Conservation (phyloP, 2,888 invertebrate genomes). For the Athalia circularis region DNA sequence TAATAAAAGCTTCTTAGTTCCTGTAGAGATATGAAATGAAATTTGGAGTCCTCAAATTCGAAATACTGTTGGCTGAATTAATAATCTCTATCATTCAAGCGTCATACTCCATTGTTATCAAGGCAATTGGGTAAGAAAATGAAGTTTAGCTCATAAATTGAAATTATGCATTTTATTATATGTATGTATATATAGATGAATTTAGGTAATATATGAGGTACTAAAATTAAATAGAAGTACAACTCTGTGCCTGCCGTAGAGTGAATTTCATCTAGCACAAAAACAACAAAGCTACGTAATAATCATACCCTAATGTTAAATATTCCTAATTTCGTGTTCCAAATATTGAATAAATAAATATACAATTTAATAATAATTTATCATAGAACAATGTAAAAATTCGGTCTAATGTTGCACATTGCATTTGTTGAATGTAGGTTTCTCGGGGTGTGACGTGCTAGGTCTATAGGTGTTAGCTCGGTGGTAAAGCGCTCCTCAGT, state of each 20-base stretch:
- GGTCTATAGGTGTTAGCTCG: conserved; percentile 68
- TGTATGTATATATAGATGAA: conserved; percentile 61
- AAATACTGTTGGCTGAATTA: background rate
- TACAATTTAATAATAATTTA: conserved; percentile 72
- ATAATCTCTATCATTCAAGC: background rate
- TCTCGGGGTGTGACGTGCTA: conserved; percentile 69
- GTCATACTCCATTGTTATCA: conserved; percentile 7
- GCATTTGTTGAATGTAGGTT: conserved; percentile 57
- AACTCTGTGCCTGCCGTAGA: conserved; percentile 57
- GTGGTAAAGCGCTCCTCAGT: conserved; percentile 59
- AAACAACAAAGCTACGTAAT: conserved; percentile 55
- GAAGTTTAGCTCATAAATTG: conserved; percentile 58
- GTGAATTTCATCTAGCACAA: conserved; percentile 51
- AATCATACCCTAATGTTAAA: conserved; percentile 60
- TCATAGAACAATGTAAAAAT: conserved; percentile 73
- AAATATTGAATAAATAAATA: conserved; percentile 71
- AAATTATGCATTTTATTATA: conserved; percentile 69
- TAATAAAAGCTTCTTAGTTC: background rate
- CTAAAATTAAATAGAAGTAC: conserved; percentile 63
- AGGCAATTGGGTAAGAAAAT: conserved; percentile 44
- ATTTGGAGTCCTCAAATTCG: background rate
- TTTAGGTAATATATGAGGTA: conserved; percentile 64
- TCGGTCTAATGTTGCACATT: conserved; percentile 67
- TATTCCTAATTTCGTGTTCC: conserved; percentile 63
- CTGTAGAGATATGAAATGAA: background rate